phyloP scores from a whole-genome alignment of 1,140 invertebrate species.

The Lucilia cuprina region DNA sequence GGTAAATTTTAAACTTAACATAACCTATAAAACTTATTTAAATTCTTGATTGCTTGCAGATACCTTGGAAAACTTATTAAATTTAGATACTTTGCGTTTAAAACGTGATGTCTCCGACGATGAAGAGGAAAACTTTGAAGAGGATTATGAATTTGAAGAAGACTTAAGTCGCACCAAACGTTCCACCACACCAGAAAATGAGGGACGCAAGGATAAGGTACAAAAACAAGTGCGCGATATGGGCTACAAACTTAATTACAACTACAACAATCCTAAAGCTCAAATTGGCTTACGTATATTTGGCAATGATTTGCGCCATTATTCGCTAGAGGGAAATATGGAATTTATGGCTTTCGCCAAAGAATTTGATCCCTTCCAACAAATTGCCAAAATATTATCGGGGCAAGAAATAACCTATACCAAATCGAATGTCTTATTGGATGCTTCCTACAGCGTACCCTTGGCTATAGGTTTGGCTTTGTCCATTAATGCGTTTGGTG shows the following conservation, averaged over 20 bases:
- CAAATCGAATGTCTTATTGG: constrained; percentile 82
- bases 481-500: constrained; percentile 82
- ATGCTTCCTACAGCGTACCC: constrained; percentile 84
- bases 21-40: neutral
- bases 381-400: constrained; percentile 75
- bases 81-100: constrained; percentile 49
- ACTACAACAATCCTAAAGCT: constrained; percentile 67
- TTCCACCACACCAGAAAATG: constrained; percentile 21
- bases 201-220: constrained; percentile 44
- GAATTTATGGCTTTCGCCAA: constrained; percentile 70
- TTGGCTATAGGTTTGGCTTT: constrained; percentile 85
- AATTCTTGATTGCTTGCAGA: constrained; percentile 29
- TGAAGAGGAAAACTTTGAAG: constrained; percentile 38
- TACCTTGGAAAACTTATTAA: constrained; percentile 53
- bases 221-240: constrained; percentile 50
- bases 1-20: constrained; percentile 37
- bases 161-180: constrained; percentile 40
- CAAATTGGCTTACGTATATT: constrained; percentile 73
- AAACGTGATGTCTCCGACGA: constrained; percentile 43
- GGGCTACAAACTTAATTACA: constrained; percentile 59
- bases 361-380: constrained; percentile 72
- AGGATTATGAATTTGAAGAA: constrained; percentile 48
- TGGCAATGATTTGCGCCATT: constrained; percentile 80
- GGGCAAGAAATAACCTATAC: constrained; percentile 81
- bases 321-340: constrained; percentile 70